Evolutionary conservation across 2,113 vertebrate genomes (phyloP), one percentile per base, ranked within the genome.

Genomic region (Ptyas mucosa): DNA sequence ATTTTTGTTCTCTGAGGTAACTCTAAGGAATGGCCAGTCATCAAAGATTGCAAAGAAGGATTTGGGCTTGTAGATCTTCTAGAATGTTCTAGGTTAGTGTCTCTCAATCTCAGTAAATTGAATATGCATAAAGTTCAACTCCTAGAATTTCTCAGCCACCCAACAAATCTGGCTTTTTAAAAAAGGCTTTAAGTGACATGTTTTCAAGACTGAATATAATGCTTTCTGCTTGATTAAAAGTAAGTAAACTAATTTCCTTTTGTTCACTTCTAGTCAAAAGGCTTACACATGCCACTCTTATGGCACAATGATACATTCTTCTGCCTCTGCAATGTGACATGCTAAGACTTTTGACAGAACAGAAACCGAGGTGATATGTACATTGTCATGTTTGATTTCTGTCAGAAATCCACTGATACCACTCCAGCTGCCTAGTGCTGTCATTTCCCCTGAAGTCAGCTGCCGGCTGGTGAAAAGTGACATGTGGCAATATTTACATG

Each of bases 381-480:
- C 23, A 75, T 92, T 95, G 90, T 29, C 89, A 88, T 91, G 39
- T 95, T 97, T 95, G 93, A 94, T 96, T 96, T 96, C 94, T 95
- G 52, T 97, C 94, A 96, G 39, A 94, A 95, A 95, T 46, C 89
- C 95, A 93, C 81, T 21, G 8, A 90, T n/a, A 93, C 75, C 90
- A 69, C 52, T 94, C 85, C 69, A 96, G 58, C 49, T 96, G 87
- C 58, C 93, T 94, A 57, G 18, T 88, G 61, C 12, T 96, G 94
- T 95, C 96, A 96, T 29, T 88, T 92, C 91, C 54, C 64, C 89
- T 91, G 87, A 95, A 92, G 93, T 93, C 52, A 95, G 29, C n/a
- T 53, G 46, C 58, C 85, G 11, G 14, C 57, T 94, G 94, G 89
- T 93, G 85, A 86, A 96, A 93, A 93, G 57, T 96, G 97, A 95